These are phyloP conservation scores for Carcharodon carcharias DNA, from an alignment of 2,797 vertebrate genomes.

Conservation along the genomic window DNA sequence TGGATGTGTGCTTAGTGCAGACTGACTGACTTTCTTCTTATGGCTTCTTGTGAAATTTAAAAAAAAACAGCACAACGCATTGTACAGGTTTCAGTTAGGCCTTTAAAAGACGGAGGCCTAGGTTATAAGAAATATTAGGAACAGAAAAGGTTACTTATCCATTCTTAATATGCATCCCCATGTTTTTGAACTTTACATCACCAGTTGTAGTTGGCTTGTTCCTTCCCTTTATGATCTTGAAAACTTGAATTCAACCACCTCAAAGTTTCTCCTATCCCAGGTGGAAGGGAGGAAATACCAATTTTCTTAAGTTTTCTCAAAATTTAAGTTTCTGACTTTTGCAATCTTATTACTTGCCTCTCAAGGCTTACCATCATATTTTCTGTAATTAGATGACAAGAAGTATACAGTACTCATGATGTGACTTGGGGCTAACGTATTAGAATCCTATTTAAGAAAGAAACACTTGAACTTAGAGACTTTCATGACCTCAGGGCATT, in stretches of 20 bases:
- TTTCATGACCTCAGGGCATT: neutral
- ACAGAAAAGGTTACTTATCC: neutral
- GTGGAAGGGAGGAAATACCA: neutral
- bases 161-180: neutral
- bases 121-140: neutral
- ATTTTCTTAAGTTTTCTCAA: neutral
- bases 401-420: neutral
- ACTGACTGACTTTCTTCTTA: neutral
- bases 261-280: neutral
- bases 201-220: neutral
- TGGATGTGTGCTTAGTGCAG: neutral
- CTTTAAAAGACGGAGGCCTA: neutral
- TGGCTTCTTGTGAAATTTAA: neutral
- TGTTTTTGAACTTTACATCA: neutral
- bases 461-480: neutral
- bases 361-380: neutral
- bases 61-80: neutral
- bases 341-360: neutral
- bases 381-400: neutral
- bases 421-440: neutral
- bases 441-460: neutral
- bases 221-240: neutral
- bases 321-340: neutral
- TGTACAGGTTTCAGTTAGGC: neutral
- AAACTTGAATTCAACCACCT: neutral